Percentiles rank a stretch among this genome's conserved stretches.
These are phyloP conservation scores for Anoura caudifer DNA, from an alignment of 2,113 vertebrate genomes.

Conservation along the genomic window DNA sequence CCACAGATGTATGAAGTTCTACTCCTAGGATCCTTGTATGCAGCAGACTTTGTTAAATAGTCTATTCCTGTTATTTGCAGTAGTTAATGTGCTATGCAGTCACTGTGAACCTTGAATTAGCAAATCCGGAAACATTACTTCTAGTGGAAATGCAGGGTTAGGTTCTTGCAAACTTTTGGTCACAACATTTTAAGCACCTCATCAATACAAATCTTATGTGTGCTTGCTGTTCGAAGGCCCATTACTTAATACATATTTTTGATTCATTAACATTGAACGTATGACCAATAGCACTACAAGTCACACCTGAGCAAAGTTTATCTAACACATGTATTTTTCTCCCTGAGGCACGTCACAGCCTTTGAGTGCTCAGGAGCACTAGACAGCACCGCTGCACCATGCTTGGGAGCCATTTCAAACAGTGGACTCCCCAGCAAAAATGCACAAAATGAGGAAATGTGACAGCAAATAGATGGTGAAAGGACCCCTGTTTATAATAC, in stretches of 20 bases:
- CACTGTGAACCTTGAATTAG: background rate
- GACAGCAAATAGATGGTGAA: background rate
- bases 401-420: background rate
- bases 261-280: background rate
- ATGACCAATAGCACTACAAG: background rate
- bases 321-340: background rate
- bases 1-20: background rate
- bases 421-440: background rate
- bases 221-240: background rate
- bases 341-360: too few relatives aligned
- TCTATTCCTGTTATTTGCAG: background rate
- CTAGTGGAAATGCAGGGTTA: background rate
- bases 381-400: background rate
- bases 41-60: background rate
- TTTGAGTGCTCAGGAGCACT: background rate
- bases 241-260: background rate
- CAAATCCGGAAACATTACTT: background rate
- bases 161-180: background rate
- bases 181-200: background rate
- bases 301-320: background rate
- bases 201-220: background rate
- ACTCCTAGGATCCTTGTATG: background rate
- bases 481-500: background rate
- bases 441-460: background rate
- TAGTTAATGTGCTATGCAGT: background rate